Conservation (phyloP, 2,113 vertebrate genomes). For the Hyperopisus bebe region DNA sequence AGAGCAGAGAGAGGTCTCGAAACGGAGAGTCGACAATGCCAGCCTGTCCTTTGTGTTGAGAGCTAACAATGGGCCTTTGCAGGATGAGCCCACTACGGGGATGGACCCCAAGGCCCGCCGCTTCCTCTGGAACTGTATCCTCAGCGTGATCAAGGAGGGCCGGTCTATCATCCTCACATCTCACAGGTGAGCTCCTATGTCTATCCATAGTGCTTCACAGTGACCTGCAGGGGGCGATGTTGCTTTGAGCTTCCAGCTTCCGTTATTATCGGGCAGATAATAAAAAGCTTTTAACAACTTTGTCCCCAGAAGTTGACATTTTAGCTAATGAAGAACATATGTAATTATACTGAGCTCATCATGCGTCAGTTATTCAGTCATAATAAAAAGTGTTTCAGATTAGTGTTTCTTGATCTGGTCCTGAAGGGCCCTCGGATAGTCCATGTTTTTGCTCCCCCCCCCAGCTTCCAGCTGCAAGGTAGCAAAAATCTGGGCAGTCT, state of each 20-base stretch:
- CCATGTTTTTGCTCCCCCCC: neutral
- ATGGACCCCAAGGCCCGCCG: constrained; percentile 96
- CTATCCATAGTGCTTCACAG: neutral
- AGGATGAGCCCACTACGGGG: constrained; percentile 96
- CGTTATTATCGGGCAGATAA: neutral
- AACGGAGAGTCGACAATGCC: neutral
- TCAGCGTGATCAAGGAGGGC: constrained; percentile 88
- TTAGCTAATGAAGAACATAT: neutral
- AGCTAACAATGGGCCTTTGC: neutral
- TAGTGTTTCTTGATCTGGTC: neutral
- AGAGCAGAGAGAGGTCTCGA: neutral
- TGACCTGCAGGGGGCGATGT: neutral
- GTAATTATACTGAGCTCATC: neutral
- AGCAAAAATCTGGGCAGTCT: too few species aligned
- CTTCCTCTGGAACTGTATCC: constrained; percentile 93
- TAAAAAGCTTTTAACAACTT: neutral
- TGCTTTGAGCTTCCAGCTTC: neutral
- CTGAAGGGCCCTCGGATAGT: neutral
- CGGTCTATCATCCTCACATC: constrained; percentile 93
- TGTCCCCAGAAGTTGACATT: neutral
- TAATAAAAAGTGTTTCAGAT: neutral
- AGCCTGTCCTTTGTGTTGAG: neutral
- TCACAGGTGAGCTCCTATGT: constrained; percentile 67
- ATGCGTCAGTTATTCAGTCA: neutral
- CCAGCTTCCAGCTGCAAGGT: neutral